Base-by-base conservation (phyloP, 2,113 vertebrate genomes). In the Phyllostomus hastatus region DNA sequence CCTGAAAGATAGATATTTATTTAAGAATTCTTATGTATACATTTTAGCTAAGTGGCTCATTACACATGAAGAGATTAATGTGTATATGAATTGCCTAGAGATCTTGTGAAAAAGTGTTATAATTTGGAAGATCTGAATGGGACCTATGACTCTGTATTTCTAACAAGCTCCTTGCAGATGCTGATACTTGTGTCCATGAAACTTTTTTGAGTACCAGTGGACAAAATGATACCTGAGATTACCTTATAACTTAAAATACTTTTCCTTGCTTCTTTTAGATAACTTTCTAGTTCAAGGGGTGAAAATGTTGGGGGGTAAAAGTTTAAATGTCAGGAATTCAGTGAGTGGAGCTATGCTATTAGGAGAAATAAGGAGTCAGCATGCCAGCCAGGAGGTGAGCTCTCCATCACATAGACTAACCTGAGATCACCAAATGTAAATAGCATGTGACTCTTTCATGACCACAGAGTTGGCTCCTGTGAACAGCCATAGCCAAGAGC, bases 401-500 rank as follows among this genome's bases (percentile, higher is more conserved):
- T 10, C 2, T 1, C 10, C 17, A 80, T 43, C 2, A 66, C 0
- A 0, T 50, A 20, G 10, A 8, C 2, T 72, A 7, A 20, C 72
- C n/a, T 91, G 31, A 33, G 2, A 54, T 43, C n/a, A 1, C 7
- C 69, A 59, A 69, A 16, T 19, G 11, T 5, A 10, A 83, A 41
- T 3, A 24, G 7, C 2, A 2, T 10, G 2, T n/a, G 41, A 16
- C 5, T 78, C 2, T 10, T 73, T 8, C 19, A 69, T 28, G 52
- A 69, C 20, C 41, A 75, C 11, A 75, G 35, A 46, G 50, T 4
- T 35, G 57, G 12, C 1, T 0, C 24, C 20, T n/a, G 8, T 7
- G 8, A 38, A 15, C 31, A 52, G 3, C 22, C 41, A n/a, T 6
- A 5, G 1, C 4, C 33, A 66, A 46, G 24, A 52, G 10, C 1